Evolutionary conservation across 2,113 vertebrate genomes (phyloP).

Genomic region (Suricata suricatta): DNA sequence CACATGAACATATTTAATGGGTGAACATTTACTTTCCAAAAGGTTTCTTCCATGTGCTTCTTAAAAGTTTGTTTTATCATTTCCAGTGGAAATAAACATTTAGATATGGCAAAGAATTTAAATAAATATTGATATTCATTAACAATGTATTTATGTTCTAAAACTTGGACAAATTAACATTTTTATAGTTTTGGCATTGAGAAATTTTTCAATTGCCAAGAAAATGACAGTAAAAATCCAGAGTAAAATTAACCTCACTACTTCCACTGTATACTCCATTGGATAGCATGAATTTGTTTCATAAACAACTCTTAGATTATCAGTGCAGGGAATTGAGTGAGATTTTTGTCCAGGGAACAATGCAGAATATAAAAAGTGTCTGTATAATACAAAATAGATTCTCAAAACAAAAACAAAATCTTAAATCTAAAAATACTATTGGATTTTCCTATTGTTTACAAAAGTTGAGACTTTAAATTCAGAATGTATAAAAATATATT

Average conservation of each 20-base stretch:
- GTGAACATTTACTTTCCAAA: background rate
- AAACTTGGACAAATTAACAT: slow-evolving; percentile 24
- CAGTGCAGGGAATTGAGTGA: background rate
- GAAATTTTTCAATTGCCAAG: slow-evolving; percentile 30
- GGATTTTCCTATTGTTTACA: background rate
- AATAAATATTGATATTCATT: background rate
- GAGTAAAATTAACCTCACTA: background rate
- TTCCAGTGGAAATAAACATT: background rate
- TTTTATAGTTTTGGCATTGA: slow-evolving; percentile 51
- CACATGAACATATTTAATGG: background rate
- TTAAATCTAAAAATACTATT: background rate
- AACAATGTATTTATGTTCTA: slow-evolving; percentile 46
- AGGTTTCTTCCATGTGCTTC: background rate
- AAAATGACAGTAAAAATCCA: background rate
- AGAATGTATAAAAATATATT: background rate
- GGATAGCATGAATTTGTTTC: slow-evolving; percentile 35
- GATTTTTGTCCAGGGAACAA: background rate
- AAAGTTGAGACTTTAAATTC: background rate
- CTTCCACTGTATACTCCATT: background rate
- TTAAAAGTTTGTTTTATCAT: background rate
- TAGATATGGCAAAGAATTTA: background rate
- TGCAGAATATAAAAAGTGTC: background rate
- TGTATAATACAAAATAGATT: background rate
- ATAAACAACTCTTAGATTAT: background rate
- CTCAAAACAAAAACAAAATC: background rate